Conservation (phyloP, 2,888 invertebrate genomes). For the Andrena haemorrhoa region DNA sequence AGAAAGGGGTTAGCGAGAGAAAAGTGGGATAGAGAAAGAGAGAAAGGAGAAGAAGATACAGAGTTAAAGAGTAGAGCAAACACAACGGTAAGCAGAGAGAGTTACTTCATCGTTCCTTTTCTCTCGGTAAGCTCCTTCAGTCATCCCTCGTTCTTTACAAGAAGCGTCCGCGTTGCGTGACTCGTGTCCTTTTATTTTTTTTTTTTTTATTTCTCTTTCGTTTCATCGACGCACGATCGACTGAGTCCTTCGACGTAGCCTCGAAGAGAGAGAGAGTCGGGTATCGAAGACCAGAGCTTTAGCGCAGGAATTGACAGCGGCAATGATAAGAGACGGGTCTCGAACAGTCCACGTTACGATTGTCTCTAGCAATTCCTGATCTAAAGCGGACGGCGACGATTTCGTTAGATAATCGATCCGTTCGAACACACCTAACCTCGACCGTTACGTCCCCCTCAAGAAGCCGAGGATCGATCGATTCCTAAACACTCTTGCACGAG, state of each 20-base stretch:
- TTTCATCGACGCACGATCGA: constrained; percentile 14
- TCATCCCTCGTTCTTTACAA: constrained; percentile 74
- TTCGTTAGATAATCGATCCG: not conserved
- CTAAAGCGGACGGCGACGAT: constrained; percentile 37
- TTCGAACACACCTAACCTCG: constrained; percentile 8
- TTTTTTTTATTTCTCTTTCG: constrained; percentile 44
- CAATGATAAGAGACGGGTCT: not conserved
- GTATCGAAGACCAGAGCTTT: constrained; percentile 83
- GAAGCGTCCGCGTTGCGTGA: constrained; percentile 73
- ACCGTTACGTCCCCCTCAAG: not conserved
- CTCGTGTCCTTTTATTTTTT: constrained; percentile 67
- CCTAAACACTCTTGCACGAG: not conserved
- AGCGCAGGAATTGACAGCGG: constrained; percentile 80
- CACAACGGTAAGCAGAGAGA: constrained; percentile 82
- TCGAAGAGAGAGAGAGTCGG: constrained; percentile 84
- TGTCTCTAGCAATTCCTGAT: constrained; percentile 50
- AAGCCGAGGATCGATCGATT: constrained; percentile 9
- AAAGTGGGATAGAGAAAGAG: constrained; percentile 29
- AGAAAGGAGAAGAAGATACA: constrained; percentile 51
- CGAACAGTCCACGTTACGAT: not conserved
- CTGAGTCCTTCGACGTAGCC: constrained; percentile 78
- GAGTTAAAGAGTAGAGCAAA: constrained; percentile 74
- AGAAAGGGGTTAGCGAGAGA: constrained; percentile 15
- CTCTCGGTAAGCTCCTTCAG: constrained; percentile 78
- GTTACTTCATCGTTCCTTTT: constrained; percentile 76